Evolutionary conservation across 2,888 invertebrate genomes (phyloP), one percentile per base, ranked within the genome.

Genomic region (Chironomus riparius): DNA sequence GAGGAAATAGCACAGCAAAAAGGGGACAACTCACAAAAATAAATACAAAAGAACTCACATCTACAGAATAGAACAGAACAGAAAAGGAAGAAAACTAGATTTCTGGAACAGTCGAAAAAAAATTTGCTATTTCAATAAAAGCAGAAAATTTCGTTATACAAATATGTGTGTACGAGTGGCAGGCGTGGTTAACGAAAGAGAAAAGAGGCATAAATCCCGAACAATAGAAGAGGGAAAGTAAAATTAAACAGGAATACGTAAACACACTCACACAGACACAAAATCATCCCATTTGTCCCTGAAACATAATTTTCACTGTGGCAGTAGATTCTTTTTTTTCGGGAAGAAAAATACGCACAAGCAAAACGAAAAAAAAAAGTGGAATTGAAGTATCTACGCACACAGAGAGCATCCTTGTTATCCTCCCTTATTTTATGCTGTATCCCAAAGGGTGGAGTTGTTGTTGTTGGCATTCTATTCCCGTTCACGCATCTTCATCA

Each of bases 111-210:
- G 62, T 10, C 65, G 3, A 18, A n/a, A n/a, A 18, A 65, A 65
- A 65, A 24, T 62, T 62, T 22, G 12, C 38, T 38, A 38, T 38
- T 38, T 38, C 38, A 28, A 28, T 28, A 28, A 28, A 28, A 28
- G 28, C 10, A 62, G 13, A 15, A 50, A 15, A 50, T 50, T 50
- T 50, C 3, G 15, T 50, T 15, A 56, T 15, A 56, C 56, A 56
- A 56, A 56, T 15, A 56, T 70, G 38, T 38, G 38, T 38, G 38
- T 38, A 38, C 38, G 38, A 38, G 38, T 24, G 70, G 50, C 72
- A 72, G 72, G 72, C 72, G 72, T 72, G 72, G 72, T 72, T 72
- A 62, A 38, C 38, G 38, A 38, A 38, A 38, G 38, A 38, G 38
- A 38, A 38, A 38, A 38, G 38, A 38, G 38, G 47, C 48, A 61